Conservation (phyloP, 2,888 invertebrate genomes). For the Platynereis dumerilii region DNA sequence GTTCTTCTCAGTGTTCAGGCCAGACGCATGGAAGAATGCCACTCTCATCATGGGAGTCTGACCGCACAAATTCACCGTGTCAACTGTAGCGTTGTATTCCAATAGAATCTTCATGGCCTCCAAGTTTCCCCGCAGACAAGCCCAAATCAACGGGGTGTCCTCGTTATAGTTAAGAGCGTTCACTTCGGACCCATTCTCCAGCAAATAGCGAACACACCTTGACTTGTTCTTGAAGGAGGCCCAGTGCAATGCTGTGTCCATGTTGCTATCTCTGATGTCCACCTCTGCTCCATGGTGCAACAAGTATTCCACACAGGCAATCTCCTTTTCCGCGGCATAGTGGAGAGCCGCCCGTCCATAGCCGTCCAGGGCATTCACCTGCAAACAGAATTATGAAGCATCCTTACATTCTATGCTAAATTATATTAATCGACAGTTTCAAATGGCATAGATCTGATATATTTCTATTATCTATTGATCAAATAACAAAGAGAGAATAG, state of each 20-base stretch:
- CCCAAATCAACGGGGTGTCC: constrained; percentile 60
- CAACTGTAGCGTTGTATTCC: constrained; percentile 56
- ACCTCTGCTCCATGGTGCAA: constrained; percentile 53
- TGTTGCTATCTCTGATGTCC: constrained; percentile 49
- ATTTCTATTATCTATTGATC: too few relatives aligned
- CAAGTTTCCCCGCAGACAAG: constrained; percentile 55
- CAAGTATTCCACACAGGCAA: constrained; percentile 51
- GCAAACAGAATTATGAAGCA: constrained; percentile 33
- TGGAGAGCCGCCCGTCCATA: constrained; percentile 58
- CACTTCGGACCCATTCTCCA: constrained; percentile 53
- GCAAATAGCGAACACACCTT: constrained; percentile 48
- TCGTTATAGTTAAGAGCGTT: constrained; percentile 54
- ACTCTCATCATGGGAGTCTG: constrained; percentile 49
- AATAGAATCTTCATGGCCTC: constrained; percentile 50
- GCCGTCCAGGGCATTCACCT: constrained; percentile 61
- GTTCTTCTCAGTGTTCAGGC: constrained; percentile 52
- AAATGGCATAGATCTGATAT: not conserved
- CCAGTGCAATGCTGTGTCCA: constrained; percentile 61
- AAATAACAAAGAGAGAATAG: too few relatives aligned
- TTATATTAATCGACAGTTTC: not conserved
- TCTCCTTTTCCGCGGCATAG: constrained; percentile 59
- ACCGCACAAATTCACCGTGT: constrained; percentile 48
- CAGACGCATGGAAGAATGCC: constrained; percentile 49
- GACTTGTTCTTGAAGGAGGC: constrained; percentile 59
- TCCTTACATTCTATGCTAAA: too few relatives aligned